phyloP scores from a whole-genome alignment of 2,113 vertebrate species.

The Sceloporus undulatus region DNA sequence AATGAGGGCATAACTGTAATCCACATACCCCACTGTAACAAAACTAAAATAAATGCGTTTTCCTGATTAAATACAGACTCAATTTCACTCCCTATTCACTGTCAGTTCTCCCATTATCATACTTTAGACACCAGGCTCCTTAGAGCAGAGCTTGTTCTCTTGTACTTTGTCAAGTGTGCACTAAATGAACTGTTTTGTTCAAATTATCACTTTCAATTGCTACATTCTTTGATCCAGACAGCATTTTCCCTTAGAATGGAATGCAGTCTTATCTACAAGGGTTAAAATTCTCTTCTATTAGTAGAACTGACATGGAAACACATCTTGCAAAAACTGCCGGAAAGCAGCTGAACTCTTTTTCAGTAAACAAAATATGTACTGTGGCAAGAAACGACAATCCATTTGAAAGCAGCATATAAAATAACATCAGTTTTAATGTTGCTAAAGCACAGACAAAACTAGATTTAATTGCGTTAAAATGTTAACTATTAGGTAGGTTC shows the following conservation, averaged over 20 bases:
- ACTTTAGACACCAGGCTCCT: neutral
- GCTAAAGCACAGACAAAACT: too few relatives aligned
- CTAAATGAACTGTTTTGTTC: neutral
- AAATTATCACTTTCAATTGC: neutral
- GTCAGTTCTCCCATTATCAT: neutral
- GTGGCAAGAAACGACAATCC: neutral
- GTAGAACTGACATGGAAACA: neutral
- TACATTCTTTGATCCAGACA: neutral
- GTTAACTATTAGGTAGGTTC: too few relatives aligned
- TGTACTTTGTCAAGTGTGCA: neutral
- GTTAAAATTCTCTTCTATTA: neutral
- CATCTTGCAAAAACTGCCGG: neutral
- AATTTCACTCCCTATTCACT: neutral
- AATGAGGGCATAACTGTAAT: neutral
- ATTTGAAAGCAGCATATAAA: neutral
- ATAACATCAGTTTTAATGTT: neutral
- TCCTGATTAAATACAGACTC: neutral
- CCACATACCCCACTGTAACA: neutral
- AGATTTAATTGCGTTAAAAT: too few relatives aligned
- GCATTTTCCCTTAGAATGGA: neutral
- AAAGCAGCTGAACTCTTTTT: neutral
- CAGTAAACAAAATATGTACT: neutral
- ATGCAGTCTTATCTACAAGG: conserved; percentile 7
- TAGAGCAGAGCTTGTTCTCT: too few relatives aligned
- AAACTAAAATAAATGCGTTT: neutral